Conservation (phyloP, 2,113 vertebrate species). For the human (Homo sapiens) region GRCh38 chr5:95649001-95649500, state of each 20-base stretch:
- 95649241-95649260: slow-evolving; percentile 13
- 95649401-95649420: neutral
- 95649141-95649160: neutral
- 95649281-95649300: neutral
- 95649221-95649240: neutral
- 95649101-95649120: slow-evolving; percentile 8
- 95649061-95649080: neutral
- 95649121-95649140: slow-evolving; percentile 42
- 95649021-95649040: slow-evolving; percentile 18
- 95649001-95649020: neutral
- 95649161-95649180: slow-evolving; percentile 28
- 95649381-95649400: neutral
- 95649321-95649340: neutral
- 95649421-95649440: slow-evolving; percentile 19
- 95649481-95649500: neutral
- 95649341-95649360: neutral
- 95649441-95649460: neutral
- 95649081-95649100: slow-evolving; percentile 30
- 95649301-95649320: slow-evolving; percentile 28
- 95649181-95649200: slow-evolving; percentile 27
- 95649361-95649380: neutral
- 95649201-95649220: neutral
- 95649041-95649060: neutral
- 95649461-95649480: neutral
- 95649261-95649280: slow-evolving; percentile 21